These are phyloP conservation scores for Gryon sp. DNA, from an alignment of 1,140 invertebrate species.

Conservation along the genomic window DNA sequence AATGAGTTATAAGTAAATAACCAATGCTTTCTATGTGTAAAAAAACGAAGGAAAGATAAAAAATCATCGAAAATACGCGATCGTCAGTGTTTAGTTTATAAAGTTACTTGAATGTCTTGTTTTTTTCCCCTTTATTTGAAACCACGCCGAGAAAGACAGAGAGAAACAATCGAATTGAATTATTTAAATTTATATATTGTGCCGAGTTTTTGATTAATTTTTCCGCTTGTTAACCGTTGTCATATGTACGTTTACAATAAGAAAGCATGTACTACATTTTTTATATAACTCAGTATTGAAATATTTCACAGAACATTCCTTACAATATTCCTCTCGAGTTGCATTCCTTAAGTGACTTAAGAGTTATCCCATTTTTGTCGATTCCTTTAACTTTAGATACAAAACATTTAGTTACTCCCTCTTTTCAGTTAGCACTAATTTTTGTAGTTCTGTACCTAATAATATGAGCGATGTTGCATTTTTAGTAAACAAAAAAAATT, in stretches of 20 bases:
- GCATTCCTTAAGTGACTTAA: conserved; percentile 44
- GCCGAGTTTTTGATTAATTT: conserved; percentile 53
- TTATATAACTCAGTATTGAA: conserved; percentile 49
- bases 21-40: conserved; percentile 21
- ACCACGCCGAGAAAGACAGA: conserved; percentile 39
- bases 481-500: too few species aligned
- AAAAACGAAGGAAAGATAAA: conserved; percentile 3
- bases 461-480: conserved; percentile 42
- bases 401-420: background rate
- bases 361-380: conserved; percentile 1
- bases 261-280: conserved; percentile 59
- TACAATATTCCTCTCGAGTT: conserved; percentile 57
- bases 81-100: conserved; percentile 17
- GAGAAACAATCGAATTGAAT: conserved; percentile 38
- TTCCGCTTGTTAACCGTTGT: conserved; percentile 48
- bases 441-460: conserved; percentile 18
- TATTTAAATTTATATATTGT: conserved; percentile 32
- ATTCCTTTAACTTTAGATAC: conserved; percentile 17
- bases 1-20: conserved; percentile 6
- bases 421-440: conserved; percentile 27
- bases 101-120: conserved; percentile 11
- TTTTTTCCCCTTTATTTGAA: conserved; percentile 48
- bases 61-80: conserved; percentile 37
- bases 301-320: conserved; percentile 55
- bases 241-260: conserved; percentile 53